Conservation (phyloP, 2,113 vertebrate species). For the Galeopterus variegatus region DNA sequence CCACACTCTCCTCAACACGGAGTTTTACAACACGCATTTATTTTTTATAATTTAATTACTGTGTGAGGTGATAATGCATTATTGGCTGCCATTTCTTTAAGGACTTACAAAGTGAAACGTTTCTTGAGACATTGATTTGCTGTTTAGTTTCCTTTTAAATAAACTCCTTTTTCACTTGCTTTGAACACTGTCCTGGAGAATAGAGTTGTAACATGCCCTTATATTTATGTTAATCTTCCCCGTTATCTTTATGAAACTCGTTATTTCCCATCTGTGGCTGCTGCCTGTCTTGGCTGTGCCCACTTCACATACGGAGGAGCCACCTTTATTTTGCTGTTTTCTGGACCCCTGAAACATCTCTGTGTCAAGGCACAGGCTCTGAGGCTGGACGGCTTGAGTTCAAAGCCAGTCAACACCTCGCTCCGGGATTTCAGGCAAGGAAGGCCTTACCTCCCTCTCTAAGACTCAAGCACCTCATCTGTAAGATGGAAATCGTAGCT, state of each 20-base stretch:
- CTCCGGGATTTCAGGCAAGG: neutral
- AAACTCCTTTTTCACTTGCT: neutral
- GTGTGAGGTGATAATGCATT: neutral
- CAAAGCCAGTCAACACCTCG: neutral
- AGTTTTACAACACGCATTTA: neutral
- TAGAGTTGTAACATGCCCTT: neutral
- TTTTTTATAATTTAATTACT: neutral
- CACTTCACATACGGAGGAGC: neutral
- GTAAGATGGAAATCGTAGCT: neutral
- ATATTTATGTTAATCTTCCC: neutral
- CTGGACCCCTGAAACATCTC: rapidly evolving
- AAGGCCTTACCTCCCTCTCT: neutral
- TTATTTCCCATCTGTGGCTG: neutral
- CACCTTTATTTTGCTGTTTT: neutral
- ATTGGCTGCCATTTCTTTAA: neutral
- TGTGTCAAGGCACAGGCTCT: neutral
- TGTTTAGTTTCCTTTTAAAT: neutral
- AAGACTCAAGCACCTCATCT: neutral
- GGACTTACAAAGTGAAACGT: neutral
- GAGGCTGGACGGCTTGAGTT: neutral
- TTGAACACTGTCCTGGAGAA: neutral
- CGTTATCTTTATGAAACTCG: neutral
- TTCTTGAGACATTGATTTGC: neutral
- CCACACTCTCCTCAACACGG: rapidly evolving
- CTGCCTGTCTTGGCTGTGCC: neutral